Conservation (phyloP, 2,113 vertebrate genomes). For the Motacilla tschutschensis region DNA sequence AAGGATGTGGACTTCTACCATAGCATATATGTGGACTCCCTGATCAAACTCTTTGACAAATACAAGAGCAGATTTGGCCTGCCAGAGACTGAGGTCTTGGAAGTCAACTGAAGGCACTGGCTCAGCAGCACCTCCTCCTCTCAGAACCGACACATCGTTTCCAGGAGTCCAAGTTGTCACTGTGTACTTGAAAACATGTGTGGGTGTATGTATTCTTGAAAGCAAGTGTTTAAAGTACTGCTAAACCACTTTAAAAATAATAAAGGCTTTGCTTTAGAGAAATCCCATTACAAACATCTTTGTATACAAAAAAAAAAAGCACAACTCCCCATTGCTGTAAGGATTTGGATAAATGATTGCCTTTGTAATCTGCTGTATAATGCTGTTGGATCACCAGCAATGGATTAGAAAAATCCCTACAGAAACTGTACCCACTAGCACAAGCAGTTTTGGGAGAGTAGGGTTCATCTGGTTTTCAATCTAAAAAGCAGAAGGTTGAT, state of each 20-base stretch:
- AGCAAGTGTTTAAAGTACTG: slow-evolving; percentile 66
- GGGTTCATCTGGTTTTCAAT: not conserved
- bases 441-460: not conserved
- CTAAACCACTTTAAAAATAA: slow-evolving; percentile 57
- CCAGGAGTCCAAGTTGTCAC: slow-evolving; percentile 52
- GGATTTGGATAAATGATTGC: not conserved
- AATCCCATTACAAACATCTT: not conserved
- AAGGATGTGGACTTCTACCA: slow-evolving; percentile 90
- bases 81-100: slow-evolving; percentile 81
- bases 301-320: not conserved
- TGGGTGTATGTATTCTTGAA: slow-evolving; percentile 58
- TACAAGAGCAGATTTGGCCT: slow-evolving; percentile 90
- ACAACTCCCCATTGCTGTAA: not conserved
- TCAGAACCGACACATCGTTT: not conserved
- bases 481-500: not conserved
- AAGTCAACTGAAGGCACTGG: slow-evolving; percentile 80
- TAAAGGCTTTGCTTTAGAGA: slow-evolving; percentile 26
- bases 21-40: slow-evolving; percentile 84
- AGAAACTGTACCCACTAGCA: not conserved
- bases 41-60: slow-evolving; percentile 88
- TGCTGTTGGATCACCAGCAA: not conserved
- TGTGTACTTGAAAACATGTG: slow-evolving; percentile 60
- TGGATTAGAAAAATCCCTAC: not conserved
- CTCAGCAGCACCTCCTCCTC: not conserved
- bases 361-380: not conserved